A percentile compares a stretch with the other conserved stretches of the same genome.
These are phyloP conservation scores for Gymnoscopelus microlampas DNA, from an alignment of 2,797 vertebrate genomes.

Conservation along the genomic window DNA sequence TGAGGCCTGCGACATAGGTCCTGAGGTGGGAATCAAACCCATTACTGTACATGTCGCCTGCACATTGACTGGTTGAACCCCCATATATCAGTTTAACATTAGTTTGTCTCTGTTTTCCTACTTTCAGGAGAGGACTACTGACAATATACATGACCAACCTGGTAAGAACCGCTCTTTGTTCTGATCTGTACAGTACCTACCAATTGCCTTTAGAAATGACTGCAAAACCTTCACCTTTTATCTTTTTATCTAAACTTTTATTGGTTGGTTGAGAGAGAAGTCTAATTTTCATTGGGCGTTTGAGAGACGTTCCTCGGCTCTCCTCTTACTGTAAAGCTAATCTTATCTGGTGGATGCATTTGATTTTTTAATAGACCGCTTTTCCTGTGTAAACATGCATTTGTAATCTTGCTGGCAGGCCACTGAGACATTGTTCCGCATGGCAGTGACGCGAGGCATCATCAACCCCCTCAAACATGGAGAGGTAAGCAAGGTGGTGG, in stretches of 20 bases:
- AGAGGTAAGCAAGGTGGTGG: constrained; percentile 75
- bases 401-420: constrained; percentile 68
- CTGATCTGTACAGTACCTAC: no score
- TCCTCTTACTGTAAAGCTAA: neutral
- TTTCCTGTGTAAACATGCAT: constrained; percentile 2
- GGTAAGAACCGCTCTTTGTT: constrained; percentile 80
- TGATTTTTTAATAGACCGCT: neutral
- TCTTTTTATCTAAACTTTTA: neutral
- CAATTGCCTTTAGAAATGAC: no score
- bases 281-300: neutral
- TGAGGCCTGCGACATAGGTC: no score
- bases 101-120: constrained; percentile 3
- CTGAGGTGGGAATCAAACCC: no score
- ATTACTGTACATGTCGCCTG: neutral
- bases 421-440: constrained; percentile 84
- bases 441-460: constrained; percentile 81
- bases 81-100: neutral
- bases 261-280: neutral
- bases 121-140: constrained; percentile 92
- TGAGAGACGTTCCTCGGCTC: neutral
- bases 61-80: neutral
- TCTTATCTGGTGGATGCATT: neutral
- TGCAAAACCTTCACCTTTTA: no score
- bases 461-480: constrained; percentile 82
- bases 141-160: constrained; percentile 99